Conservation (phyloP, 2,888 invertebrate species). For the Acanthacorydalis orientalis region DNA sequence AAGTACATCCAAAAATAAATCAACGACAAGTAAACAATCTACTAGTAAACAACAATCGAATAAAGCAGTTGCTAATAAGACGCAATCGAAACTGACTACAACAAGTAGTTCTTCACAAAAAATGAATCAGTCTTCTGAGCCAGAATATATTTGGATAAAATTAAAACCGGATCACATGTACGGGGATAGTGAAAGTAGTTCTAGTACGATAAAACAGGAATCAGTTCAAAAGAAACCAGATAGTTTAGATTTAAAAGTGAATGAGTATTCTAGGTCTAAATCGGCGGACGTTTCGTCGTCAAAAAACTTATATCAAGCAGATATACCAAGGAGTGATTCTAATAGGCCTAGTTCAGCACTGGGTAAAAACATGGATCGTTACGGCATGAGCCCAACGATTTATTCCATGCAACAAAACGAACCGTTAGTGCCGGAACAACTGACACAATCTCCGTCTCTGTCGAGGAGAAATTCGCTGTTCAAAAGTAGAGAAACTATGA, state of each 20-base stretch:
- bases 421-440: constrained; percentile 10
- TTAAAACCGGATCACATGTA: constrained; percentile 61
- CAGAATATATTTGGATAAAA: constrained; percentile 47
- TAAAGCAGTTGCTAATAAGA: constrained; percentile 7
- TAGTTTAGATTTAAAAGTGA: constrained; percentile 33
- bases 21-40: background rate
- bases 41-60: background rate
- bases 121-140: constrained; percentile 16
- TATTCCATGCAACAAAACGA: background rate
- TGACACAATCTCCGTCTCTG: constrained; percentile 50
- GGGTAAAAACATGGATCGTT: background rate
- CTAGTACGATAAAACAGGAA: constrained; percentile 15
- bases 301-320: background rate
- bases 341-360: constrained; percentile 1
- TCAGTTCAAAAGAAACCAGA: constrained; percentile 36
- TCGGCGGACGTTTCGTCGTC: background rate
- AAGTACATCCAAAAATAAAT: background rate
- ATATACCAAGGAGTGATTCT: background rate
- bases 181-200: constrained; percentile 34
- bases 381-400: background rate
- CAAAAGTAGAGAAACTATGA: constrained; percentile 50
- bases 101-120: background rate
- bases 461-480: constrained; percentile 69
- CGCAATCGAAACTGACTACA: constrained; percentile 14
- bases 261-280: background rate